Percentiles rank a stretch among this genome's conserved stretches.
phyloP scores from a whole-genome alignment of 2,113 vertebrate species.

The Xyrauchen texanus region DNA sequence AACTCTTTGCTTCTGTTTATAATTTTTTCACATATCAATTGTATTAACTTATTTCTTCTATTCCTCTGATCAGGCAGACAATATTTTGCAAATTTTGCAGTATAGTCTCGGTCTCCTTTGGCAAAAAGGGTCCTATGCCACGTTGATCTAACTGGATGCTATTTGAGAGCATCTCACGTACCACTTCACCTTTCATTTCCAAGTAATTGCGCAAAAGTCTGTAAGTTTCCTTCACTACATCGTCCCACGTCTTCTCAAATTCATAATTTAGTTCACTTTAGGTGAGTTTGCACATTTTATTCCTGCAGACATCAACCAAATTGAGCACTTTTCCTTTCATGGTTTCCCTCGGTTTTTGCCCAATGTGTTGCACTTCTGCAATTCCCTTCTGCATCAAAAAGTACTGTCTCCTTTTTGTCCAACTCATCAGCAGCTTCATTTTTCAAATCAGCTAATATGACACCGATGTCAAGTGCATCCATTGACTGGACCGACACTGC shows the following conservation, averaged over 20 bases:
- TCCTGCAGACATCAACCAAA: slow-evolving; percentile 35
- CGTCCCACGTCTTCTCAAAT: slow-evolving; percentile 51
- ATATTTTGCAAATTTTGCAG: neutral
- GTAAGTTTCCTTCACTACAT: slow-evolving; percentile 14
- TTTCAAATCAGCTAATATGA: slow-evolving; percentile 4
- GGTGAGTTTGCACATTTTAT: neutral
- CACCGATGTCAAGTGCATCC: neutral
- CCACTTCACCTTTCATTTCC: neutral
- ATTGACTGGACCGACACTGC: neutral
- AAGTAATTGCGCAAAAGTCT: slow-evolving; percentile 9
- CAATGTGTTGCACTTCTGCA: slow-evolving; percentile 34
- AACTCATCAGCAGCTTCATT: slow-evolving; percentile 24
- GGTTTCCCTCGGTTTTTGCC: slow-evolving; percentile 8
- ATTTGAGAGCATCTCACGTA: neutral
- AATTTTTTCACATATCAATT: neutral
- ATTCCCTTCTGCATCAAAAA: slow-evolving; percentile 45
- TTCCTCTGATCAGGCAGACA: neutral
- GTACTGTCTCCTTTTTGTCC: slow-evolving; percentile 1
- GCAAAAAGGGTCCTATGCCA: slow-evolving; percentile 20
- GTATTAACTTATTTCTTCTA: neutral
- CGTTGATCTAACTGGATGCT: neutral
- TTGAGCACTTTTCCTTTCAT: slow-evolving; percentile 45
- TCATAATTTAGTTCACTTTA: slow-evolving; percentile 4
- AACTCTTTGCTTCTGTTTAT: neutral
- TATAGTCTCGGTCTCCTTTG: neutral